Percentiles rank a stretch among this genome's conserved stretches.
Evolutionary conservation across 2,797 vertebrate species (phyloP).

Genomic region (Gymnothorax javanicus): DNA sequence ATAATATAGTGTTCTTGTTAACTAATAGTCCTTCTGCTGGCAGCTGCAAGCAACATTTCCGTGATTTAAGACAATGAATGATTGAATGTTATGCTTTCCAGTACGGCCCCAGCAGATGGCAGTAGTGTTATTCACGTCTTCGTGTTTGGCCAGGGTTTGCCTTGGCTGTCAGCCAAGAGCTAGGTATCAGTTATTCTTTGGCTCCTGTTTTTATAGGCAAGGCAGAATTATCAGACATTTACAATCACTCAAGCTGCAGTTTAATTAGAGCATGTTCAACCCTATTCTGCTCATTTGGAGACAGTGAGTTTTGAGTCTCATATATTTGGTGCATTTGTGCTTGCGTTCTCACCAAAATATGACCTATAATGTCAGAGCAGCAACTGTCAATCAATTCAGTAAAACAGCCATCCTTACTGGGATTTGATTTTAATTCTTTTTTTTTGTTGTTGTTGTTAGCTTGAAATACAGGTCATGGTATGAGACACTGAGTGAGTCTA

Average conservation of each 20-base stretch:
- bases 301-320: too few species aligned
- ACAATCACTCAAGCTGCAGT: too few species aligned
- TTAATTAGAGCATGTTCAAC: too few species aligned
- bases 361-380: not conserved
- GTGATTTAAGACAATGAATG: not conserved
- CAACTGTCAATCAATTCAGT: not conserved
- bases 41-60: not conserved
- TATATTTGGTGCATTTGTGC: too few species aligned
- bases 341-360: too few species aligned
- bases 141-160: not conserved
- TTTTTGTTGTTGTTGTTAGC: not conserved
- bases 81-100: not conserved
- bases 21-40: not conserved
- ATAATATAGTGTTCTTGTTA: not conserved
- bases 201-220: too few species aligned
- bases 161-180: not conserved
- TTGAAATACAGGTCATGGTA: not conserved
- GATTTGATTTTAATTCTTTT: not conserved
- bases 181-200: not conserved
- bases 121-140: conserved; percentile 32
- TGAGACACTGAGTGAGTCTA: not conserved
- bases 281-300: too few species aligned
- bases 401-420: not conserved
- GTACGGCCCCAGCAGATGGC: conserved; percentile 43
- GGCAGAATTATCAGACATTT: too few species aligned